These are phyloP conservation scores for Callipepla californica DNA, from an alignment of 2,113 vertebrate genomes.

Conservation along the genomic window DNA sequence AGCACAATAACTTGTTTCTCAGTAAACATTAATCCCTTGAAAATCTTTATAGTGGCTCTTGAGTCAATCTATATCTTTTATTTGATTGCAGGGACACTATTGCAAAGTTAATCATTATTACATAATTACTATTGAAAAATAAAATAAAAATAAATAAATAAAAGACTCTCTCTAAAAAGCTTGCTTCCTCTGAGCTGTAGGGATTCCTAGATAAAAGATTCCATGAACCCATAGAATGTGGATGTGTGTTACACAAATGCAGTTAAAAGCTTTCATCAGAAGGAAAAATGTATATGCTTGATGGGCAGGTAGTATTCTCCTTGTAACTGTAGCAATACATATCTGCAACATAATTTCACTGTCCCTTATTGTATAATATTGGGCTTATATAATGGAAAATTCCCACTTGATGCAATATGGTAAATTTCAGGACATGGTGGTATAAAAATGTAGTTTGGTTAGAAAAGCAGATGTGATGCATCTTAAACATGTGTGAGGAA, in stretches of 20 bases:
- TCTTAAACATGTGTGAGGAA: background rate
- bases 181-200: background rate
- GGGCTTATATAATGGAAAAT: background rate
- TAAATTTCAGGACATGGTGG: fast-evolving
- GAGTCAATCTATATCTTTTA: conserved; percentile 32
- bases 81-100: conserved; percentile 26
- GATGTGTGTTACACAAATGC: background rate
- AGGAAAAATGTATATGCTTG: fast-evolving
- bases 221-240: background rate
- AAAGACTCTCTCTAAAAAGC: no score
- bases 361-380: background rate
- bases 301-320: background rate
- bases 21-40: conserved; percentile 28
- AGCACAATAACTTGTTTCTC: conserved; percentile 48
- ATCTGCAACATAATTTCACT: background rate
- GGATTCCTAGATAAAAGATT: background rate
- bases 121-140: background rate
- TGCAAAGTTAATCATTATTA: conserved; percentile 16
- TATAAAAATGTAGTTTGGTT: background rate
- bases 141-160: no score
- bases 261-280: background rate
- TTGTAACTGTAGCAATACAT: background rate
- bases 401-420: background rate
- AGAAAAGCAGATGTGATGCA: background rate
- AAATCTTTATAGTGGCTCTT: conserved; percentile 48